Base-by-base conservation (phyloP, 2,888 invertebrate species). In the Nowickia ferox region DNA sequence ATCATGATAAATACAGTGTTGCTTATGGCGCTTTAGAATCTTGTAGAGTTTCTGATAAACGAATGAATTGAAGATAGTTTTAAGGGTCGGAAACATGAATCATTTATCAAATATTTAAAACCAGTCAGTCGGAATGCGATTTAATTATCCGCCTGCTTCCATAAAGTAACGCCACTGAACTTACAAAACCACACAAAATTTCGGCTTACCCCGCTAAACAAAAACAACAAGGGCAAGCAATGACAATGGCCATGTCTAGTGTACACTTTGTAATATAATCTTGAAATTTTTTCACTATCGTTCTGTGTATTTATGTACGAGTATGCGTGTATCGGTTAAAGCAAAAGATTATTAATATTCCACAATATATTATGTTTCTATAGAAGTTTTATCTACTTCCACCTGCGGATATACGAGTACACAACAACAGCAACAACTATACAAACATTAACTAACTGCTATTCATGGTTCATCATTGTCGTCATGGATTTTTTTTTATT, bases 381-480 rank as follows among this genome's bases (percentile, higher is more conserved):
- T 42, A 66, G 46, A 71, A 59, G 17, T 57, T 53, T 72, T 76
- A 66, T 72, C 79, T 71, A 86, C 86, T 86, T 86, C 83, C 86
- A 86, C 71, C 71, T 83, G 82, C 79, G 83, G 79, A 82, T 75
- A 75, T 82, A n/a, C n/a, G n/a, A n/a, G n/a, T n/a, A 53, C 19
- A 19, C 42, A 61, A 10, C 44, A 75, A 61, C 44, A 53, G 51
- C 30, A 61, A 15, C 22, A 57, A 42, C 8, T 38, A 30, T 30
- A 30, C 30, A 30, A 0, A 66, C 9, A 46, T n/a, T 42, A 78
- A 46, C 55, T 40, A 48, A 38, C 30, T 30, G 19, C 42, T 55
- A 53, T 55, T 72, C 66, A 44, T 83, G 51, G 51, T 42, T 83
- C 44, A 72, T 77, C 65, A 65, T 57, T 72, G 42, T 51, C 15